Evolutionary conservation across 1,140 invertebrate genomes (phyloP), one percentile per base, ranked within the genome.

Genomic region (Homalodisca vitripennis): DNA sequence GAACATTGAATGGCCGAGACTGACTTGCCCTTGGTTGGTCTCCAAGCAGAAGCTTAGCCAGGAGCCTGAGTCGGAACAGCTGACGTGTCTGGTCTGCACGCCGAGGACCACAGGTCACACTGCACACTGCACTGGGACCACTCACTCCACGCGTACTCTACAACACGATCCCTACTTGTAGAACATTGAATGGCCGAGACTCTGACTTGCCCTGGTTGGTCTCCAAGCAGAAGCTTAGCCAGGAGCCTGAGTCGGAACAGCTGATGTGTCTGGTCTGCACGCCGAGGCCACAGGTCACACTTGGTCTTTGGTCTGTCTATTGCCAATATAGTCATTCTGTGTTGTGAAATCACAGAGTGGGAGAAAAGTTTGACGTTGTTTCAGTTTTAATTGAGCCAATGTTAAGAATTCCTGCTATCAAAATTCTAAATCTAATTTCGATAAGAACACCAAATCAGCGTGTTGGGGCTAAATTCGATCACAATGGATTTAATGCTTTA

Each of bases 41-140:
- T 76, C 72, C 6, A 73, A 63, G 55, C 74, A 75, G 2, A 73
- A 70, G 46, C 74, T 73, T 20, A 74, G 34, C 24, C 68, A 66
- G 29, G 62, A 69, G 0, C 70, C 72, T 26, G 64, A 48, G 30
- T 75, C 71, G 1, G 72, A 57, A 69, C 76, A 77, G 22, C 68
- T 60, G 1, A 74, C 72, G 55, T 69, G 68, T 17, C 75, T 62
- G 3, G 71, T 64, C 67, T 76, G 76, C 24, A 62, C 31, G 20
- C 76, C 76, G 17, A 68, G 46, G 1, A n/a, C 76, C 76, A 48
- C 76, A 77, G 13, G 74, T 64, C 2, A 70, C 64, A 31, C 72
- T 73, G n/a, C n/a, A n/a, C n/a, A n/a, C n/a, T n/a, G n/a, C n/a
- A n/a, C n/a, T 73, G 65, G n/a, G 67, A 71, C 76, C 76, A 77